Evolutionary conservation across 2,888 invertebrate genomes (phyloP), one percentile per base, ranked within the genome.

Genomic region (Abrostola tripartita): DNA sequence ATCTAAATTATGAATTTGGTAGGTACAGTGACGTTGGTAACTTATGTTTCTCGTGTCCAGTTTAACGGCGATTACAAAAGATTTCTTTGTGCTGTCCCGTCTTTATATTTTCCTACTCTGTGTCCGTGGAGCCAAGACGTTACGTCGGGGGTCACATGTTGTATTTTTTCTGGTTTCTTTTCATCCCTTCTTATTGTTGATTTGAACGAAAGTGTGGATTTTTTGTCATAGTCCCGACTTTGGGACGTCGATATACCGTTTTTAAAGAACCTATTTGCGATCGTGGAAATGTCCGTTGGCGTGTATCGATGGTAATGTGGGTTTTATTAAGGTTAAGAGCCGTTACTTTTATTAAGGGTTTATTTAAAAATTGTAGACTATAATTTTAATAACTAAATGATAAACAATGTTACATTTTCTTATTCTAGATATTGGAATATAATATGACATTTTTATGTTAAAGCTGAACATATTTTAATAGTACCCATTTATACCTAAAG

Each of bases 131-230:
- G 79, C 84, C 72, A 92, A 92, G 92, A 92, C 73, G 79, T 71
- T 56, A 52, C 37, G 38, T 55, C 66, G 82, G 89, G 92, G 92
- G 85, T 85, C 81, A 78, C 61, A 76, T 61, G 87, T 88, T 86
- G 76, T 81, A 78, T 85, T 83, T 88, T 88, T 87, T 89, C 88
- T 87, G 74, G 79, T 73, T 79, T 78, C 74, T 78, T 85, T 87
- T 85, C 84, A 86, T 85, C 77, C 78, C 77, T 83, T 79, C 76
- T 52, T 55, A 85, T 89, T 92, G 89, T 92, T 88, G 69, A 75
- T 81, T 71, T 68, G 79, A 82, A 87, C 85, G 81, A 91, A 89
- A 81, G 81, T 78, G 67, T 74, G 66, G 69, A 71, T 80, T 77
- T 76, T 83, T 85, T 81, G 78, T 81, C 65, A 56, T 56, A 75